Evolutionary conservation across 2,797 vertebrate species (phyloP).

Genomic region (Champsocephalus gunnari): DNA sequence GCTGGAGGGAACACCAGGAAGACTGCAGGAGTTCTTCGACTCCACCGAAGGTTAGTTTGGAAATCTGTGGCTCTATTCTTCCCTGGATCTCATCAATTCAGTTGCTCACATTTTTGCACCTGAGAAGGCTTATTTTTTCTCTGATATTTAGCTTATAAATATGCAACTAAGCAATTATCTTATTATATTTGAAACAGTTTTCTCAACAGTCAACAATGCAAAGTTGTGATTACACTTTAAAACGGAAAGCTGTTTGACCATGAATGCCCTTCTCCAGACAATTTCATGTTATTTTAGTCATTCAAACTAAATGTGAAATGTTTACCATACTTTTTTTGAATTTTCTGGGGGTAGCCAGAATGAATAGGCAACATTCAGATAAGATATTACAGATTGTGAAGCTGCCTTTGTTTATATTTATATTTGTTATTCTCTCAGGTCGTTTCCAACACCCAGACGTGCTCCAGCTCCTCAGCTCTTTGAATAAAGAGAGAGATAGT

Average conservation of each 20-base stretch:
- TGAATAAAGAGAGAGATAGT: slow-evolving; percentile 87
- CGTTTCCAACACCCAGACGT: slow-evolving; percentile 93
- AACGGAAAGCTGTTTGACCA: not conserved
- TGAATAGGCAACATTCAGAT: not conserved
- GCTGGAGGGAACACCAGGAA: slow-evolving; percentile 90
- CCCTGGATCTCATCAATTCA: not conserved
- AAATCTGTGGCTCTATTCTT: not conserved
- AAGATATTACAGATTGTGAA: not conserved
- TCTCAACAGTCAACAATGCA: not conserved
- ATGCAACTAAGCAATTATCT: not conserved
- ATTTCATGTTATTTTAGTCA: not conserved
- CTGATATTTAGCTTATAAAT: not conserved
- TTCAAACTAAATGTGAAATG: not conserved
- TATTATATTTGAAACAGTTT: not conserved
- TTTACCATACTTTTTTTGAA: not conserved
- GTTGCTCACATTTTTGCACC: not conserved
- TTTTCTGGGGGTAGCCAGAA: no score
- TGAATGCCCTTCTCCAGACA: not conserved
- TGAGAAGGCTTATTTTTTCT: not conserved
- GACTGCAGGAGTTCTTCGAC: slow-evolving; percentile 95
- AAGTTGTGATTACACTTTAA: no score
- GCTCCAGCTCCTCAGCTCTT: slow-evolving; percentile 87
- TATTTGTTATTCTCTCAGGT: slow-evolving; percentile 78
- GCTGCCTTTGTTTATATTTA: not conserved
- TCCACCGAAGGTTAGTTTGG: slow-evolving; percentile 88